These are phyloP conservation scores for Ceriagrion tenellum DNA, from an alignment of 2,888 invertebrate genomes.

Conservation along the genomic window DNA sequence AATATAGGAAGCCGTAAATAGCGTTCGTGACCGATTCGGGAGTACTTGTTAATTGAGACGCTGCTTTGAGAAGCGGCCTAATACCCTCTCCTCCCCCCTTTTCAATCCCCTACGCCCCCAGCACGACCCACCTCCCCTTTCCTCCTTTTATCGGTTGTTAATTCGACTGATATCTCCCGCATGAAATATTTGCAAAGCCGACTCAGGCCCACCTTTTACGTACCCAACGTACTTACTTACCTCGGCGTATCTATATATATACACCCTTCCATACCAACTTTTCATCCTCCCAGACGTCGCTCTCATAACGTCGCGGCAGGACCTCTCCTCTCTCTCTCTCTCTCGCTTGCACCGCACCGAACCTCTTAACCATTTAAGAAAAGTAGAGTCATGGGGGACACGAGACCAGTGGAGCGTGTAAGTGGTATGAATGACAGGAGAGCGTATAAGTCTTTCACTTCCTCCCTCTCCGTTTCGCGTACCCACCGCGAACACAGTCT, in stretches of 20 bases:
- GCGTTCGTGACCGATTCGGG: not conserved
- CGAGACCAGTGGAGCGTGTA: not conserved
- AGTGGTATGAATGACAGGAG: not conserved
- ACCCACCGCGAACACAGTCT: not conserved
- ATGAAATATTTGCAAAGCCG: not conserved
- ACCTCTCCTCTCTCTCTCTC: not conserved
- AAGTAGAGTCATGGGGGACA: constrained; percentile 9
- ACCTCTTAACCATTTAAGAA: constrained; percentile 40
- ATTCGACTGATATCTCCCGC: not conserved
- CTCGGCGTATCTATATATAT: too few species aligned
- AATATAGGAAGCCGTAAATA: not conserved
- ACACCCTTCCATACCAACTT: not conserved
- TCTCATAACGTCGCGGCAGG: too few species aligned
- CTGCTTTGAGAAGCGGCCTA: not conserved
- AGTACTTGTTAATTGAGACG: not conserved
- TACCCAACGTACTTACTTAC: not conserved
- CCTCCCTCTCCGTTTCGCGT: not conserved
- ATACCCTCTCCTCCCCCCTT: not conserved
- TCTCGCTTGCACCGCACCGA: not conserved
- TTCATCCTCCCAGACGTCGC: not conserved
- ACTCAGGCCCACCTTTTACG: not conserved
- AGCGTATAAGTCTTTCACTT: not conserved
- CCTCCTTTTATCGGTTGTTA: not conserved
- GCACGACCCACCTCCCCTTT: too few species aligned
- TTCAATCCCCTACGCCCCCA: too few species aligned